These are phyloP conservation scores for Sprattus sprattus DNA, from an alignment of 2,113 vertebrate species.

Conservation along the genomic window DNA sequence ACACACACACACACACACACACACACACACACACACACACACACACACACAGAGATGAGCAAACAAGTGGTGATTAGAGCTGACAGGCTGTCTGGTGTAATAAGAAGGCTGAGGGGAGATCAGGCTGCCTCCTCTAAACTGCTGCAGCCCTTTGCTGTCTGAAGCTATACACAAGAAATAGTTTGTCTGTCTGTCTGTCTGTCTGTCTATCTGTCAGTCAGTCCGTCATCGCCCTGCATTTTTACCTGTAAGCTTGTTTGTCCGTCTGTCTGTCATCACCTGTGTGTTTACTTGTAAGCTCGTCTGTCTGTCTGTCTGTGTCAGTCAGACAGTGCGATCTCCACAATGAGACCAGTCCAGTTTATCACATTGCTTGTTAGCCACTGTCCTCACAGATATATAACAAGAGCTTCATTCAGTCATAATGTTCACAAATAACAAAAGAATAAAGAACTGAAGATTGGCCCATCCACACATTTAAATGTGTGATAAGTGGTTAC, in stretches of 20 bases:
- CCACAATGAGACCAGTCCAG: too few species aligned
- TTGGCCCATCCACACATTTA: too few species aligned
- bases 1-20: constrained; percentile 15
- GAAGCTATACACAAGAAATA: too few species aligned
- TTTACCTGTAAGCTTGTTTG: too few species aligned
- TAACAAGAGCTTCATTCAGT: too few species aligned
- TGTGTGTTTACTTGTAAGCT: neutral
- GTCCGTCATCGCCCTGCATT: neutral
- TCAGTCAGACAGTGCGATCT: too few species aligned
- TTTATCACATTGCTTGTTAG: too few species aligned
- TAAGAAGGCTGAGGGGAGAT: neutral
- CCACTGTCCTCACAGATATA: too few species aligned
- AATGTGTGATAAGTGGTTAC: too few species aligned
- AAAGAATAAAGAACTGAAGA: too few species aligned
- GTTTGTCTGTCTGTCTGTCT: neutral
- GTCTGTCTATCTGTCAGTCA: neutral
- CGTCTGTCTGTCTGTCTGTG: neutral
- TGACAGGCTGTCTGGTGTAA: constrained; percentile 31
- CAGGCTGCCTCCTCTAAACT: neutral
- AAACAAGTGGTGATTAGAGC: constrained; percentile 34
- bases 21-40: constrained; percentile 18
- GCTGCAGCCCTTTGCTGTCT: too few species aligned
- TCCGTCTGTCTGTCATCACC: neutral
- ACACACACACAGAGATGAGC: neutral
- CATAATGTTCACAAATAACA: too few species aligned